Conservation (phyloP, 2,888 invertebrate species). For the Siphlonurus alternatus region DNA sequence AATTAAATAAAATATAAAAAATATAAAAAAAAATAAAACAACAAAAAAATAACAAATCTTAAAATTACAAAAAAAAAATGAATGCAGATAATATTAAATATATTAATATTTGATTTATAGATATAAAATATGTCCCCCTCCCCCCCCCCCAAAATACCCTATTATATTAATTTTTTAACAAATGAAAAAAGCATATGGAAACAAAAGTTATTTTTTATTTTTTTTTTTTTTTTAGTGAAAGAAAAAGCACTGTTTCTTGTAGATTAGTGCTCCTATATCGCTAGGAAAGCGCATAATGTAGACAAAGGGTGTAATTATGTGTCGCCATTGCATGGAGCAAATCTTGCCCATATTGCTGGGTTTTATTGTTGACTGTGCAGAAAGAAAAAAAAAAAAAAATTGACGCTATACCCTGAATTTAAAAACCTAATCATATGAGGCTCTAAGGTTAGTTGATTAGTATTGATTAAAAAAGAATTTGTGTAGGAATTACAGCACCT, state of each 20-base stretch:
- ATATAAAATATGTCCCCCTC: background rate
- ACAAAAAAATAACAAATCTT: background rate
- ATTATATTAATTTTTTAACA: background rate
- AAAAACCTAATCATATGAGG: background rate
- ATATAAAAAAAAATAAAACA: background rate
- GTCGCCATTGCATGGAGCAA: background rate
- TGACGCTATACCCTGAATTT: background rate
- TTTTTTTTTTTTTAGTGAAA: background rate
- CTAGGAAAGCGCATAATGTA: background rate
- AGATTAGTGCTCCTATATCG: background rate
- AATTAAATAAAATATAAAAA: background rate
- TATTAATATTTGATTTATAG: background rate
- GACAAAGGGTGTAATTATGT: background rate
- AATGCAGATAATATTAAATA: background rate
- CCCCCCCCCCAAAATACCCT: background rate
- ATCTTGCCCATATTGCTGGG: background rate
- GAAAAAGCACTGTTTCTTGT: background rate
- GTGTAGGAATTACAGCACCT: too few species aligned
- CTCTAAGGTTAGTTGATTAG: background rate
- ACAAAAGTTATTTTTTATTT: too few species aligned
- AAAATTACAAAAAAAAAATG: background rate
- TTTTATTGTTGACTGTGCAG: background rate
- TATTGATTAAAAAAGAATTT: background rate
- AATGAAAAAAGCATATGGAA: too few species aligned
- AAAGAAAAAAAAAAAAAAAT: background rate